Conservation (phyloP, 2,888 invertebrate genomes). For the Selenia dentaria region DNA sequence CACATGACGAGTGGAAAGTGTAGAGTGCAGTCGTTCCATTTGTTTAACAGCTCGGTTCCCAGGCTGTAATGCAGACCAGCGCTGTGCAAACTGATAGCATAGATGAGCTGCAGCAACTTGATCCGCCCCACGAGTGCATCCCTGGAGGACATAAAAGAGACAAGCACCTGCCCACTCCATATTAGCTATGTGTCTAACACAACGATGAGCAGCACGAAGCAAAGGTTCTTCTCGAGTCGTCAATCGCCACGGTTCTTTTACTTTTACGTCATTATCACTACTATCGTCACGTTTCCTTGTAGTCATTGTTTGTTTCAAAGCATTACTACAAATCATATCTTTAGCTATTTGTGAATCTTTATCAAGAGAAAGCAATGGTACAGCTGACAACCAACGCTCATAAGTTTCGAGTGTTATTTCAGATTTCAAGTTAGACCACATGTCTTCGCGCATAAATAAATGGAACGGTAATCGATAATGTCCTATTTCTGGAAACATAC, state of each 20-base stretch:
- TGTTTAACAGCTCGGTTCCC: slow-evolving; percentile 75
- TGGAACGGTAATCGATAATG: slow-evolving; percentile 77
- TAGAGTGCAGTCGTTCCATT: slow-evolving; percentile 76
- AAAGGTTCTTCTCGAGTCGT: slow-evolving; percentile 71
- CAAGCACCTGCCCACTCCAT: slow-evolving; percentile 84
- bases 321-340: slow-evolving; percentile 82
- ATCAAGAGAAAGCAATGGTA: slow-evolving; percentile 67
- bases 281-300: slow-evolving; percentile 60
- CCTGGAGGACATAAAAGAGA: slow-evolving; percentile 78
- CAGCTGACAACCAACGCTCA: slow-evolving; percentile 74
- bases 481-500: slow-evolving; percentile 79
- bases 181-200: slow-evolving; percentile 76
- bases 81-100: slow-evolving; percentile 79
- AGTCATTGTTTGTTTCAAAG: slow-evolving; percentile 81
- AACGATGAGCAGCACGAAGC: slow-evolving; percentile 74
- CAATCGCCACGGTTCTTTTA: slow-evolving; percentile 70
- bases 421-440: slow-evolving; percentile 79
- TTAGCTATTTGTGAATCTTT: slow-evolving; percentile 72
- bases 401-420: slow-evolving; percentile 80
- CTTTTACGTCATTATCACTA: slow-evolving; percentile 51
- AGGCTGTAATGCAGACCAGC: slow-evolving; percentile 76
- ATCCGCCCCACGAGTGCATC: slow-evolving; percentile 78
- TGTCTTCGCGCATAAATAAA: slow-evolving; percentile 75
- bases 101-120: slow-evolving; percentile 80
- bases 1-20: slow-evolving; percentile 75